A percentile compares a stretch with the other conserved stretches of the same genome.
Evolutionary conservation across 2,113 vertebrate species (phyloP).

Genomic region (Pogona vitticeps): DNA sequence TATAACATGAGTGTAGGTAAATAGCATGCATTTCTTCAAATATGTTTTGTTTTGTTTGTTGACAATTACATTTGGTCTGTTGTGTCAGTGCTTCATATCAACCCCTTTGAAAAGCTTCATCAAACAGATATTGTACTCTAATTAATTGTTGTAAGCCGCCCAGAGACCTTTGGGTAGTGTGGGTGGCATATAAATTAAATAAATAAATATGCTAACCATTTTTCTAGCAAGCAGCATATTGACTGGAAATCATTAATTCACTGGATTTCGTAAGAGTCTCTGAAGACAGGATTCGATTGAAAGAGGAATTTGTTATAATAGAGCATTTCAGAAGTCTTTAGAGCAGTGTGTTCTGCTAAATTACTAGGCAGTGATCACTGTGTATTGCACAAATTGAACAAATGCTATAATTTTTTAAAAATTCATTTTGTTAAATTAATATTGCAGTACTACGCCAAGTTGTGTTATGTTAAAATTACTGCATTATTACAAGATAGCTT

Average conservation of each 20-base stretch:
- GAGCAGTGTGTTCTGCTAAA: background rate
- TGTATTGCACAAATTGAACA: conserved; percentile 12
- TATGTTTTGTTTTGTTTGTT: background rate
- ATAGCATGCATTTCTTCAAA: background rate
- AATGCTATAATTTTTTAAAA: conserved; percentile 25
- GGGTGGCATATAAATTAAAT: too few species aligned
- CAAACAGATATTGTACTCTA: background rate
- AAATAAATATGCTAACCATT: too few species aligned
- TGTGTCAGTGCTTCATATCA: background rate
- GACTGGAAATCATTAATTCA: background rate
- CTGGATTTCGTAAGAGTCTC: background rate
- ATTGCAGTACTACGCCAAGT: conserved; percentile 10
- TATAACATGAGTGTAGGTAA: conserved; percentile 1
- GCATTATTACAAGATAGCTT: conserved; percentile 30
- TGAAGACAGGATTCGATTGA: background rate
- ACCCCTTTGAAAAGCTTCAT: background rate
- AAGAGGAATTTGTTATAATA: conserved; percentile 1
- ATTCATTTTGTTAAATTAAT: conserved; percentile 3
- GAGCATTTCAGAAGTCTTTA: background rate
- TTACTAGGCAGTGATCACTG: conserved; percentile 23
- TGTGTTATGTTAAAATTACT: conserved; percentile 31
- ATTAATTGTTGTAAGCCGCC: too few species aligned
- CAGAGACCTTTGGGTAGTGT: too few species aligned
- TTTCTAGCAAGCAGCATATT: background rate
- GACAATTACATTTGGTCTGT: background rate